Base-by-base conservation (phyloP, 1,140 invertebrate genomes). In the Lasaia peninsularis region DNA sequence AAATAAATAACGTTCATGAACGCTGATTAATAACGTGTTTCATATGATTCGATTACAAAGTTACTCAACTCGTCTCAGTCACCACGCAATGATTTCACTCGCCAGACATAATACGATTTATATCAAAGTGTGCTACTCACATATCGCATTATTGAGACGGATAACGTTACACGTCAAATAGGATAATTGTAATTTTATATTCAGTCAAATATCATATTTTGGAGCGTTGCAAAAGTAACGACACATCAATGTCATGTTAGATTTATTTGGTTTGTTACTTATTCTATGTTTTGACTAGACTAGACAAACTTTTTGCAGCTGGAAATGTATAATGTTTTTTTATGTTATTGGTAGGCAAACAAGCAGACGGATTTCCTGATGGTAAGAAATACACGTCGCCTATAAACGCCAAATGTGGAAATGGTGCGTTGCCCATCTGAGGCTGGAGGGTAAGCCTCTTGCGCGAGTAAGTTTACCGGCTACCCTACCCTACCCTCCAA, bases 1-100 rank as follows among this genome's bases (percentile, higher is more conserved):
- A 16, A 37, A 37, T 37, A 37, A 12, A 37, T 37, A 37, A 40
- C 12, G 9, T 4, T 40, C 35, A 18, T 40, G 35, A 14, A 40
- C 16, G 35, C 35, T 18, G 8, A 40, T 16, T 40, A 40, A 40
- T 40, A 40, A 40, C 14, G 24, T 28, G 35, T 18, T 14, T 40
- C 8, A 40, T 40, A 16, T 40, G 12, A 40, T 40, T 40, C 35
- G 35, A 40, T 40, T 40, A 40, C 35, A 40, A 40, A 28, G 35
- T 40, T 40, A 40, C 16, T 40, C 35, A 40, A 40, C 35, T 40
- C 35, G 14, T 40, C 35, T 40, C 16, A 9, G 34, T 35, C 4
- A 40, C 35, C 35, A 40, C 35, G 35, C 35, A 40, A 40, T 40
- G 35, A 40, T 40, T 40, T 40, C 35, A 40, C 35, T 40, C 9